Base-by-base conservation (phyloP, 2,113 vertebrate genomes). In the Cynoglossus semilaevis region DNA sequence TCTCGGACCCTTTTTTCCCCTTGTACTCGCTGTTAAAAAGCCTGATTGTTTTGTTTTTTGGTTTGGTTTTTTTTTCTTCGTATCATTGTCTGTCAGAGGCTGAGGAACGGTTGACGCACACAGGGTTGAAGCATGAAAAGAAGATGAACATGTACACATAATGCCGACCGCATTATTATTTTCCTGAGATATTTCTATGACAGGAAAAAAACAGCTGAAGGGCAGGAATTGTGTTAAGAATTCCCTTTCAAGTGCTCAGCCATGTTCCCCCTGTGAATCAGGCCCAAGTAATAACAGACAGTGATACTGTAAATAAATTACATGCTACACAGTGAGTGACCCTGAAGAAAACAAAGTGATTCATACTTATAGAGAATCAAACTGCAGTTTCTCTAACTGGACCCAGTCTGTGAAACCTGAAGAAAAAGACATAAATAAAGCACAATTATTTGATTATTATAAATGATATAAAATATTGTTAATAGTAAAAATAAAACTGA, bases 201-300 rank as follows among this genome's bases (percentile, higher is more conserved):
- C 63, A 79, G 55, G 53, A 62, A 74, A 67, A 51, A 85, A 87
- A 85, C 67, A 70, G 77, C 79, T 83, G 43, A 85, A 85, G 82
- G 82, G 76, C 79, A 82, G 59, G 51, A 60, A 74, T 74, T 62
- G 61, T 63, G 62, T 84, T 83, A 76, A 77, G 37, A 72, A 82
- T 81, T 87, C 80, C 63, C 79, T 85, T 88, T 82, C 69, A 87
- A 80, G 72, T 44, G 65, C 59, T 61, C 38, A 61, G 69, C 51
- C 40, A 58, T 54, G 16, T 58, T 48, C 76, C 38, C 63, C 44
- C 47, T 53, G 38, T 57, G 56, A 63, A 70, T 72, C 46, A 67
- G 37, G 53, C 61, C 65, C 52, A 51, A 49, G 51, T 15, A 51
- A 35, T 46, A 77, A 71, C 64, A 66, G 16, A 47, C 35, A 74